Evolutionary conservation across 2,888 invertebrate species (phyloP), one percentile per base, ranked within the genome.

Genomic region (Omphaloscelis lunosa): DNA sequence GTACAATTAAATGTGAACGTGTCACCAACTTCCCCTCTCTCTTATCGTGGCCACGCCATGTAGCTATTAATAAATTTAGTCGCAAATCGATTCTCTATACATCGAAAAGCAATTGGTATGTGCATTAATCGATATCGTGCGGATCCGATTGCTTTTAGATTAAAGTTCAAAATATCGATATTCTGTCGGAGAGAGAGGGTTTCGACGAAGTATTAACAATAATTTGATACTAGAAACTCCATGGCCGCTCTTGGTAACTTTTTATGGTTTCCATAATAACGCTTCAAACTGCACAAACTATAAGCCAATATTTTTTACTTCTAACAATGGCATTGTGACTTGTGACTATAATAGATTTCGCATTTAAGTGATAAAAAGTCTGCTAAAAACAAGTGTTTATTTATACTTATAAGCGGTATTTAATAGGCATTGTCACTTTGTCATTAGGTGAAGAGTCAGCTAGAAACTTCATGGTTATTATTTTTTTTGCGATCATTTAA

Each of bases 71-170:
- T 68, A 74, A 58, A 69, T 77, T 62, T 71, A 39, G 56, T 77
- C 29, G n/a, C 56, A 75, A 86, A 86, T 86, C 67, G 71, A 85
- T 86, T 86, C 29, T 86, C 66, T 76, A 77, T 71, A 82, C 76
- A 82, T 66, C 41, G 67, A 80, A 67, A 78, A 61, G 27, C 72
- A 79, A 79, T 79, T 78, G 72, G 76, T 80, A 62, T 71, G 39
- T 63, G 56, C 68, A 45, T 65, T 84, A 86, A 86, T 80, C 72
- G 61, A 86, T 71, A 75, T 62, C 11, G 62, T 66, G 82, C 75
- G 85, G 71, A 75, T 58, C 27, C 45, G 67, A 81, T 82, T 73
- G 73, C 5, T 79, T 73, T 75, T 53, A 69, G 58, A 82, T 82
- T 82, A 76, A 78, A 66, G 11, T 68, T 62, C n/a, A 63, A 68